Conservation (phyloP, 1,140 invertebrate genomes). For the Thaumatotibia leucotreta region DNA sequence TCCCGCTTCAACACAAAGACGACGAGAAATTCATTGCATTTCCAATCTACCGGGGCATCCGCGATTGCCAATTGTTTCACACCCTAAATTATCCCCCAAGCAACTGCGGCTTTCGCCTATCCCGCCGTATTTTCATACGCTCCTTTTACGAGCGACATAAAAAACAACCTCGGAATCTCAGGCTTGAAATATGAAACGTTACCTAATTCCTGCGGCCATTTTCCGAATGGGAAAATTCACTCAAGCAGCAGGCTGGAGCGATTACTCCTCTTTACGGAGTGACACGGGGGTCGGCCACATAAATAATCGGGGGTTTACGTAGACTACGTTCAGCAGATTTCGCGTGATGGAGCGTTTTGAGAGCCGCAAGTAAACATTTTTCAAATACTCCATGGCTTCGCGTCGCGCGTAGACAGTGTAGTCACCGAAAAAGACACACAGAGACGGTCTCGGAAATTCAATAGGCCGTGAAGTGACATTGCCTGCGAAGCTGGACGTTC, state of each 20-base stretch:
- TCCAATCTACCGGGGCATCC: background rate
- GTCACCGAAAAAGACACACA: no score
- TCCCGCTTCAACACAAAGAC: no score
- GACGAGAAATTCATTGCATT: no score
- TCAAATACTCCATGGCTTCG: no score
- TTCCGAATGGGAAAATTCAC: constrained; percentile 63
- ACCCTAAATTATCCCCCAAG: constrained; percentile 23
- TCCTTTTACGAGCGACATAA: constrained; percentile 42
- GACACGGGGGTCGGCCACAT: constrained; percentile 46
- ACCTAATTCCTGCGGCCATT: constrained; percentile 56
- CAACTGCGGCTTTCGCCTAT: constrained; percentile 32
- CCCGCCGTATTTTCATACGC: constrained; percentile 30
- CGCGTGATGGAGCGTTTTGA: no score
- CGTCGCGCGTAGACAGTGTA: no score
- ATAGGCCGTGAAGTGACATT: no score
- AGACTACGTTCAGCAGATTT: no score
- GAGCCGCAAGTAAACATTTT: no score
- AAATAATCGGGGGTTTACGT: constrained; percentile 60
- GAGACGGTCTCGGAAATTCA: no score
- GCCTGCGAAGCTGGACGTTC: no score
- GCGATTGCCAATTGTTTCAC: constrained; percentile 18
- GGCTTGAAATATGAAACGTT: constrained; percentile 50
- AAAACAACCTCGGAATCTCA: constrained; percentile 24
- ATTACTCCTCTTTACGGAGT: constrained; percentile 63
- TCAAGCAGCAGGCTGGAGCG: constrained; percentile 50